A percentile compares a stretch with the other conserved stretches of the same genome.
Evolutionary conservation across 2,888 invertebrate species (phyloP).

Genomic region (Leptopilina drosophilae): DNA sequence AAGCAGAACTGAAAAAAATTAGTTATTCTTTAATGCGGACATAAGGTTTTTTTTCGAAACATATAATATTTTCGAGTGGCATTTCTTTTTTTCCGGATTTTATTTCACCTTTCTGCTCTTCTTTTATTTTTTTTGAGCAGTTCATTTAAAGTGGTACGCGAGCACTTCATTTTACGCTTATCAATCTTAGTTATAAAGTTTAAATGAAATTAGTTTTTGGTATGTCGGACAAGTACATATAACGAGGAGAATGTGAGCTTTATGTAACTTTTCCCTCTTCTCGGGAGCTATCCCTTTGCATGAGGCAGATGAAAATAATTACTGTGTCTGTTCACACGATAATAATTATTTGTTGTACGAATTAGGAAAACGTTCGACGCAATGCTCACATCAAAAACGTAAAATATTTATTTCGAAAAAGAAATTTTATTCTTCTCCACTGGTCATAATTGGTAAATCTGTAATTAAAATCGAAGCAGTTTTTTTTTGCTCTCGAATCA

Average conservation of each 20-base stretch:
- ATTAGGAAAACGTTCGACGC: slow-evolving; percentile 12
- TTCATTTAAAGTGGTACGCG: slow-evolving; percentile 18
- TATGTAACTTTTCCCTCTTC: slow-evolving; percentile 54
- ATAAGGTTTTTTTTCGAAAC: too few relatives aligned
- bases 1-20: too few relatives aligned
- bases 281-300: slow-evolving; percentile 53
- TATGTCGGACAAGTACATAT: slow-evolving; percentile 44
- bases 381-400: too few relatives aligned
- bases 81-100: neutral
- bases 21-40: too few relatives aligned
- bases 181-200: slow-evolving; percentile 66
- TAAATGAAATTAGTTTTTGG: slow-evolving; percentile 69
- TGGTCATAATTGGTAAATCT: too few relatives aligned
- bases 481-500: too few relatives aligned
- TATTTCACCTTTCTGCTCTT: too few relatives aligned
- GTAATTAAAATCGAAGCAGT: too few relatives aligned
- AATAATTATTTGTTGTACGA: slow-evolving; percentile 68
- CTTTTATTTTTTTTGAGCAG: neutral
- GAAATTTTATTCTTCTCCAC: too few relatives aligned
- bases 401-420: too few relatives aligned
- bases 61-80: too few relatives aligned
- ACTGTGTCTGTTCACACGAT: slow-evolving; percentile 71
- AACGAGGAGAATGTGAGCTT: slow-evolving; percentile 49
- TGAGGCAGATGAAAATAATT: slow-evolving; percentile 73
- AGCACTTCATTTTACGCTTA: slow-evolving; percentile 59